phyloP scores from a whole-genome alignment of 2,113 vertebrate genomes.

The Narcine bancroftii region DNA sequence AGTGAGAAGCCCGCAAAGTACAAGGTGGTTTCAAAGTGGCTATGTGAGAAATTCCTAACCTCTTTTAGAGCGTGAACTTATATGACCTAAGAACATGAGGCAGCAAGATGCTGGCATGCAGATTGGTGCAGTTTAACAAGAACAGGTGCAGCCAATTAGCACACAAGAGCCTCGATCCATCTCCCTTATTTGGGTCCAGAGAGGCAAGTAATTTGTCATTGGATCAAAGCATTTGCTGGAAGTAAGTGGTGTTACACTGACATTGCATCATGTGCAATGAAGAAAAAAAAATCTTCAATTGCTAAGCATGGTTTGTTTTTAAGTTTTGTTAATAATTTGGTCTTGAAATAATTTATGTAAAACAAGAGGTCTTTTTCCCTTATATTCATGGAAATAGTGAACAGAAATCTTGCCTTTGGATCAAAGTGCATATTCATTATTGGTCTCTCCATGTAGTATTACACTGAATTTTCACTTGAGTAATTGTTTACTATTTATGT shows the following conservation, averaged over 20 bases:
- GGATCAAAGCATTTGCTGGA: background rate
- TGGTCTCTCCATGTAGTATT: background rate
- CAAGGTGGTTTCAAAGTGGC: background rate
- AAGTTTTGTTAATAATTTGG: background rate
- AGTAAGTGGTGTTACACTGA: background rate
- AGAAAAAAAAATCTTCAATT: background rate
- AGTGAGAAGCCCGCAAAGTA: background rate
- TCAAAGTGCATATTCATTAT: background rate
- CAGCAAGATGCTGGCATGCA: conserved; percentile 1
- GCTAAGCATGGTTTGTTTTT: background rate
- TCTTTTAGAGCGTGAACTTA: conserved; percentile 5
- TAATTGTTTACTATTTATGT: background rate
- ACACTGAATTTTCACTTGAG: background rate
- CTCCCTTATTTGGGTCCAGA: background rate
- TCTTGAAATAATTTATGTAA: background rate
- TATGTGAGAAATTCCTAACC: background rate
- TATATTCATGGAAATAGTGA: background rate
- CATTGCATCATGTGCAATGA: background rate
- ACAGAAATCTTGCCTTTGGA: background rate
- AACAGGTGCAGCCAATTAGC: conserved; percentile 17
- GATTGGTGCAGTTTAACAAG: conserved; percentile 3
- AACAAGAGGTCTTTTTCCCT: background rate
- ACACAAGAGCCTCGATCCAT: background rate
- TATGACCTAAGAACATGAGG: background rate
- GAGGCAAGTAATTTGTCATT: background rate